Evolutionary conservation across 2,113 vertebrate genomes (phyloP).

Genomic region (Cygnus buccinator): DNA sequence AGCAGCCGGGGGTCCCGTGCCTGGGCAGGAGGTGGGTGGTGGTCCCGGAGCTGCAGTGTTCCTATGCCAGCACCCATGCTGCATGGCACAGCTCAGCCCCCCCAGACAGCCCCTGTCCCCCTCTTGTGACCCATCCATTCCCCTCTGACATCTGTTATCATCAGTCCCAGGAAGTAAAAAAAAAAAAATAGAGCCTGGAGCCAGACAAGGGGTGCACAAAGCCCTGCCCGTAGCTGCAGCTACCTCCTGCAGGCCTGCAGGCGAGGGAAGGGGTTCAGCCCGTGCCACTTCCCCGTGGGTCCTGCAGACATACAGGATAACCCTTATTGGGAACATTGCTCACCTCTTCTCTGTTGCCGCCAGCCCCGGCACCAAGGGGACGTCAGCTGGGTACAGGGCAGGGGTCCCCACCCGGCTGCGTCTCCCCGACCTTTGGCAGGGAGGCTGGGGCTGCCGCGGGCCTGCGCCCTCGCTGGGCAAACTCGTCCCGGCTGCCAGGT

Average conservation of each 20-base stretch:
- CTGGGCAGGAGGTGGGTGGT: not conserved
- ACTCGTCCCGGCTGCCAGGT: not conserved
- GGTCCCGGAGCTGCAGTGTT: not conserved
- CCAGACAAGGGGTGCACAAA: not conserved
- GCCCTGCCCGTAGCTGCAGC: not conserved
- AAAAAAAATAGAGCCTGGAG: not conserved
- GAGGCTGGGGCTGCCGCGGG: not conserved
- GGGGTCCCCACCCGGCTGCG: no score
- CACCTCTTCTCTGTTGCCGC: not conserved
- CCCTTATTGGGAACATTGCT: not conserved
- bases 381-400: not conserved
- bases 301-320: not conserved
- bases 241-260: accelerated
- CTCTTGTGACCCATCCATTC: not conserved
- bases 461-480: not conserved
- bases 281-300: accelerated
- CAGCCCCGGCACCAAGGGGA: not conserved
- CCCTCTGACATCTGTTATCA: accelerated
- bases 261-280: not conserved
- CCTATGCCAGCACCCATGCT: accelerated
- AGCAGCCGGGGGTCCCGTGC: accelerated
- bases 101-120: no score
- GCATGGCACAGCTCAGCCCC: no score
- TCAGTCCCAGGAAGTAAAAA: not conserved
- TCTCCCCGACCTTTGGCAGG: not conserved